Percentiles rank a stretch among this genome's conserved stretches.
Conservation (phyloP, 2,113 vertebrate genomes). For the Echinops telfairi region DNA sequence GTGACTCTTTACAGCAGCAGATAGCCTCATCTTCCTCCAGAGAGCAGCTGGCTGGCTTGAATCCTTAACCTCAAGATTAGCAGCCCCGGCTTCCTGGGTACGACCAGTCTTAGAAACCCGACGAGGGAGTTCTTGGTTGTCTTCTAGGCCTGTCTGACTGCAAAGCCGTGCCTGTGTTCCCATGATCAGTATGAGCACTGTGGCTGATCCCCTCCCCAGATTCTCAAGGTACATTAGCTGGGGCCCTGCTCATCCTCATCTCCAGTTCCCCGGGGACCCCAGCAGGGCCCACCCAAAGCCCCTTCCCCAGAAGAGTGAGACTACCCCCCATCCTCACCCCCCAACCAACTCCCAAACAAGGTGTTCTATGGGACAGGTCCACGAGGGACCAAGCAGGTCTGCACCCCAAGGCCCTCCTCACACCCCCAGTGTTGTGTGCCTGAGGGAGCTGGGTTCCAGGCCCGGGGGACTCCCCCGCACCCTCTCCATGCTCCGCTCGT, state of each 20-base stretch:
- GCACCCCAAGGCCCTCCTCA: neutral
- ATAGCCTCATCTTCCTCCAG: too few relatives aligned
- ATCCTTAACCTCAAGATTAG: too few relatives aligned
- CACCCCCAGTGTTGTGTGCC: neutral
- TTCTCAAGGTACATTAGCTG: neutral
- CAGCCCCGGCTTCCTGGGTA: too few relatives aligned
- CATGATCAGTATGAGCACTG: neutral
- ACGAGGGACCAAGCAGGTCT: neutral
- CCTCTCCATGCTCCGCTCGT: neutral
- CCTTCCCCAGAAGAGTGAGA: neutral
- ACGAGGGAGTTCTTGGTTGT: neutral
- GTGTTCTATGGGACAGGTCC: neutral
- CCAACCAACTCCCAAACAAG: accelerated
- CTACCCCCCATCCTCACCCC: too few relatives aligned
- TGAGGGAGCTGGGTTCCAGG: neutral
- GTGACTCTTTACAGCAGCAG: too few relatives aligned
- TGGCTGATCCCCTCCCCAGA: neutral
- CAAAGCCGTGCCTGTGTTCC: neutral
- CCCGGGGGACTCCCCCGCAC: neutral
- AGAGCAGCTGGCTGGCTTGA: too few relatives aligned
- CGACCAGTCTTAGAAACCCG: neutral
- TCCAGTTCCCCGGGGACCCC: neutral
- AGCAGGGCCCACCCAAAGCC: neutral
- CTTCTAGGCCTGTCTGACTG: neutral
- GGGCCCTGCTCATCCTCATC: neutral